phyloP scores from a whole-genome alignment of 1,140 invertebrate species.

The Macrobrachium nipponense region DNA sequence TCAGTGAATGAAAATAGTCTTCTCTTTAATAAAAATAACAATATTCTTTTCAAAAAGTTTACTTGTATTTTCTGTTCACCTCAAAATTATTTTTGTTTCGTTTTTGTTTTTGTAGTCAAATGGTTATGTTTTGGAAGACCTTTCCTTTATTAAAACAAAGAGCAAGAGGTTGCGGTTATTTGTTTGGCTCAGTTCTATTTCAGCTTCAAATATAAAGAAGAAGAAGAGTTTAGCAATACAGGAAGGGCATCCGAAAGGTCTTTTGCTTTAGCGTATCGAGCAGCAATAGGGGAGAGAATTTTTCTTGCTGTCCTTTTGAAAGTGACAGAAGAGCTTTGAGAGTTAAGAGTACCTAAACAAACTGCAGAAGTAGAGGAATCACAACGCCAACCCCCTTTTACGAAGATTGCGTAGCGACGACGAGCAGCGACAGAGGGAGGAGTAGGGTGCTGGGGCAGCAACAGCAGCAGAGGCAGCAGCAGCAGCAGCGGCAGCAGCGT shows the following conservation, averaged over 20 bases:
- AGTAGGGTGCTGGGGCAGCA: conserved; percentile 1
- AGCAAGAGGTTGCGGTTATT: conserved; percentile 5
- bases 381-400: too few relatives aligned
- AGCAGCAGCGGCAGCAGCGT: conserved; percentile 18
- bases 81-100: not conserved
- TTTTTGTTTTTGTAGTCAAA: not conserved
- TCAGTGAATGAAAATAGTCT: conserved; percentile 47
- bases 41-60: conserved; percentile 1
- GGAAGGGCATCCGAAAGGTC: too few relatives aligned
- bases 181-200: not conserved
- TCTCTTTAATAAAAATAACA: conserved; percentile 46
- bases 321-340: too few relatives aligned
- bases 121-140: conserved; percentile 34
- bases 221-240: too few relatives aligned
- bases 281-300: too few relatives aligned
- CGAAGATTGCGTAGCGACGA: too few relatives aligned
- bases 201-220: too few relatives aligned
- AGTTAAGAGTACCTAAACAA: too few relatives aligned
- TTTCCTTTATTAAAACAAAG: conserved; percentile 5
- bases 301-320: too few relatives aligned
- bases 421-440: not conserved
- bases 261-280: too few relatives aligned
- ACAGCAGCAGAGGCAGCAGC: conserved; percentile 15
- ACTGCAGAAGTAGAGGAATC: too few relatives aligned
- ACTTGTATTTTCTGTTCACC: conserved; percentile 17